Conservation (phyloP, 2,888 invertebrate genomes). For the Leptarthrus brevirostris region DNA sequence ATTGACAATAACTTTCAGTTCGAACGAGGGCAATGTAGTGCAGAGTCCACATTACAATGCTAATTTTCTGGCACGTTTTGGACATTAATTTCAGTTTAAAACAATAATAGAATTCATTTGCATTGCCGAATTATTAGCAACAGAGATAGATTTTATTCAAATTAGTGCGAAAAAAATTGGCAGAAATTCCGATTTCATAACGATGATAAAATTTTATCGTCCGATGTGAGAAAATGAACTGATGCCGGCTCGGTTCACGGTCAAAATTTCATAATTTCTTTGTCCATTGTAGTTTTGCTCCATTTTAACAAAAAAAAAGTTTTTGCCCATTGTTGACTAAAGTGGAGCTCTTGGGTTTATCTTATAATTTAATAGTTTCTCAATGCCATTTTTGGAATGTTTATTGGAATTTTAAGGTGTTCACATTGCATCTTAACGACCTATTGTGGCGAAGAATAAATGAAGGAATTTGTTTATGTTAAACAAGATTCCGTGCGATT, state of each 20-base stretch:
- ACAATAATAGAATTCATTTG: no score
- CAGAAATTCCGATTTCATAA: neutral
- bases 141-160: neutral
- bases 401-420: neutral
- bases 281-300: slow-evolving; percentile 23
- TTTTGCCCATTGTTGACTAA: neutral
- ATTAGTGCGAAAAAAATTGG: neutral
- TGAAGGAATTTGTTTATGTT: no score
- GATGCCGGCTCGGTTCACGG: slow-evolving; percentile 8
- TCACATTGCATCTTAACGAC: no score
- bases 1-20: neutral
- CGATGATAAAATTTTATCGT: neutral
- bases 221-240: neutral
- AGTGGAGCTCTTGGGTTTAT: neutral
- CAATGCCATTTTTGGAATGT: neutral
- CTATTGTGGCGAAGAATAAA: no score
- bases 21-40: neutral
- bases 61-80: neutral
- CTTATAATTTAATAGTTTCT: neutral
- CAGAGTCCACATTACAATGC: neutral
- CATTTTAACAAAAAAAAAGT: neutral
- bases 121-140: no score
- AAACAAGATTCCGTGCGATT: no score
- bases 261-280: slow-evolving; percentile 17
- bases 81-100: neutral